These are phyloP conservation scores for Anhinga rufa DNA, from an alignment of 2,113 vertebrate genomes.

Conservation along the genomic window DNA sequence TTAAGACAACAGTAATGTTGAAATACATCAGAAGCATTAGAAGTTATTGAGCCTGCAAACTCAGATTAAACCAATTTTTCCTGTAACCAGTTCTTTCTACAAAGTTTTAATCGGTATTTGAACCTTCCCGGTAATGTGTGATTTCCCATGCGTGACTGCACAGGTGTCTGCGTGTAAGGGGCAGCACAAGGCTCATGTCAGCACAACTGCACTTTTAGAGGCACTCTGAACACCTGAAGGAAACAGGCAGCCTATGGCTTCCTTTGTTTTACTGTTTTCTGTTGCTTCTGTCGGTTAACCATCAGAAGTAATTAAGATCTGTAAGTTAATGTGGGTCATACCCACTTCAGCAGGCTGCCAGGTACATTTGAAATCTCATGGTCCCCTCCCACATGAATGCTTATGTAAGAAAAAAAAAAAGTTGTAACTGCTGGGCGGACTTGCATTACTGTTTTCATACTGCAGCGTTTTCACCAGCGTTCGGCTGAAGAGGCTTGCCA, in stretches of 20 bases:
- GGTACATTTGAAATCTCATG: background rate
- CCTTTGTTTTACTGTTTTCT: background rate
- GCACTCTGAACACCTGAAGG: background rate
- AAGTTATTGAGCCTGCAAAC: background rate
- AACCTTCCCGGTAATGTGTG: background rate
- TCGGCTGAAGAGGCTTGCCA: background rate
- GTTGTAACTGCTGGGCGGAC: background rate
- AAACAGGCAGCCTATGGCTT: background rate
- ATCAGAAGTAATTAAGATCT: conserved; percentile 46
- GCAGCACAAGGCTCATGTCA: background rate
- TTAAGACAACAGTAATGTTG: background rate
- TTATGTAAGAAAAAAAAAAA: conserved; percentile 5
- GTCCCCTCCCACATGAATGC: conserved; percentile 7
- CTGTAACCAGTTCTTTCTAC: background rate
- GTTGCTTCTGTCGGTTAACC: background rate
- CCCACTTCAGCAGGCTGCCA: background rate
- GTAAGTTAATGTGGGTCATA: background rate
- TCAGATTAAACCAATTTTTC: background rate
- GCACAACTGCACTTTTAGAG: background rate
- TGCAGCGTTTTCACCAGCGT: background rate
- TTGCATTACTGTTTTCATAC: background rate
- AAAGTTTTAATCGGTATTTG: background rate
- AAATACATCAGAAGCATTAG: background rate
- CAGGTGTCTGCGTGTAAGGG: background rate
- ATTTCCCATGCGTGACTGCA: background rate